phyloP scores from a whole-genome alignment of 2,113 vertebrate species.

The Platanista minor region DNA sequence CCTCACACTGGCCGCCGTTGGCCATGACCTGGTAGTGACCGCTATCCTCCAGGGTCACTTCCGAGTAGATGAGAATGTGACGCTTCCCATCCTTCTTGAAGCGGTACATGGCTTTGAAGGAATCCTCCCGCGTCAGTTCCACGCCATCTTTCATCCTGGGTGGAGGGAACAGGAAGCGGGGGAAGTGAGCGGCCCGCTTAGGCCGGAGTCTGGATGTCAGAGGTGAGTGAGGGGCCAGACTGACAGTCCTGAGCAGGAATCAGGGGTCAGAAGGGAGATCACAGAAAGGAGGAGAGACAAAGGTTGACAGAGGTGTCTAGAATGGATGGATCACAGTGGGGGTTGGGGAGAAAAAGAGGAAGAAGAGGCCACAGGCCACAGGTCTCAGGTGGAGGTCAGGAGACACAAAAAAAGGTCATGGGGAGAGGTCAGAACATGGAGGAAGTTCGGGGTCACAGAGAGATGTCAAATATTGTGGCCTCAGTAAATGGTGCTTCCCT shows the following conservation, averaged over 20 bases:
- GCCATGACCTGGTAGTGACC: constrained; percentile 87
- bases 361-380: neutral
- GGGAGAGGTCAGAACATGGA: neutral
- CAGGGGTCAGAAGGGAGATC: too few species aligned
- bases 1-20: constrained; percentile 91
- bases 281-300: rapidly evolving
- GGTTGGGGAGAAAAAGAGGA: neutral
- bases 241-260: too few species aligned
- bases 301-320: neutral
- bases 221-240: neutral
- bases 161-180: rapidly evolving
- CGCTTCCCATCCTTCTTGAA: constrained; percentile 93
- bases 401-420: neutral
- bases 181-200: neutral
- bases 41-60: constrained; percentile 85
- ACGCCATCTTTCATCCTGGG: constrained; percentile 92
- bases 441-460: neutral
- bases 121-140: constrained; percentile 89
- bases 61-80: constrained; percentile 89
- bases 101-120: constrained; percentile 83
- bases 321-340: neutral
- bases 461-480: neutral
- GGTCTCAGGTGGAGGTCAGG: neutral
- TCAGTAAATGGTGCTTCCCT: neutral
- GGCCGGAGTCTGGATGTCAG: neutral